These are phyloP conservation scores for Abramis brama DNA, from an alignment of 2,113 vertebrate species.

Conservation along the genomic window DNA sequence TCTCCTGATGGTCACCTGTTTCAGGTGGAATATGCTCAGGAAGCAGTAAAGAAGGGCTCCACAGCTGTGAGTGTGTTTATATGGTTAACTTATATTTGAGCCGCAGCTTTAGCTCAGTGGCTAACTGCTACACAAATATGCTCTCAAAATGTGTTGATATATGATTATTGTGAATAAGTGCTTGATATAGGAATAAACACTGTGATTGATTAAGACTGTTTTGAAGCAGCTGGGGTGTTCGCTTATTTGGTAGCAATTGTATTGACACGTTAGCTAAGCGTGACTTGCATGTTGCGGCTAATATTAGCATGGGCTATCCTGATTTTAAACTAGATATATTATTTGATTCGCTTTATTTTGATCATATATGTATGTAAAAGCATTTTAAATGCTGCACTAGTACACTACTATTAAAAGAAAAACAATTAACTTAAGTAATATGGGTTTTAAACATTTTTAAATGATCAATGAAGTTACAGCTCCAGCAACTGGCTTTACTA, in stretches of 20 bases:
- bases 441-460: not conserved
- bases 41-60: slow-evolving; percentile 62
- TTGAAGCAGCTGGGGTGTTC: not conserved
- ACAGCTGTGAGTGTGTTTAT: slow-evolving; percentile 57
- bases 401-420: not conserved
- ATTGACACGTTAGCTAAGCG: slow-evolving; percentile 42
- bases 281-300: slow-evolving; percentile 63
- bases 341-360: not conserved
- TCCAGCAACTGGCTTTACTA: not conserved
- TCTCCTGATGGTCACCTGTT: slow-evolving; percentile 62
- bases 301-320: slow-evolving; percentile 17
- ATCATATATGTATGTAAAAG: not conserved
- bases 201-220: not conserved
- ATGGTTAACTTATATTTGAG: not conserved
- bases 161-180: not conserved
- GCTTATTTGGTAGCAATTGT: not conserved
- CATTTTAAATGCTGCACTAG: not conserved
- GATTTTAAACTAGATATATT: not conserved
- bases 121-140: slow-evolving; percentile 4
- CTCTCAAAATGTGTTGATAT: not conserved
- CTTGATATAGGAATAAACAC: not conserved
- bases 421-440: not conserved
- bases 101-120: not conserved
- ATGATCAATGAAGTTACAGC: not conserved
- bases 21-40: slow-evolving; percentile 64